Evolutionary conservation across 2,113 vertebrate genomes (phyloP).

Genomic region (Atlantisia rogersi): DNA sequence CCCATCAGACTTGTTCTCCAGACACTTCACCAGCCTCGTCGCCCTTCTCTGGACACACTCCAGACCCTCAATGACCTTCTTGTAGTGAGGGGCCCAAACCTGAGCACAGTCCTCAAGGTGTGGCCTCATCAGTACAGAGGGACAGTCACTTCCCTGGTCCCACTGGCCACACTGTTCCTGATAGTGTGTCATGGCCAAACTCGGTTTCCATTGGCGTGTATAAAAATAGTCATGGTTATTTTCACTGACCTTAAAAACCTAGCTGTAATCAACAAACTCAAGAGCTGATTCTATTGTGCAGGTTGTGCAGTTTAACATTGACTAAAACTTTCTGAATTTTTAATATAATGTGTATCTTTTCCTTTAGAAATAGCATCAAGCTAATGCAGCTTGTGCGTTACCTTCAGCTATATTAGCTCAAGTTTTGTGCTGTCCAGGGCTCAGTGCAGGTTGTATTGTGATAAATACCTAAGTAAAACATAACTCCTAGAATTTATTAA

Average conservation of each 20-base stretch:
- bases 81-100: no score
- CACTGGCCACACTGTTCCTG: no score
- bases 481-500: background rate
- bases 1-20: no score
- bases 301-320: background rate
- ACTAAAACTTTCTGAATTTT: background rate
- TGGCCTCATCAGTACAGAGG: no score
- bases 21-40: no score
- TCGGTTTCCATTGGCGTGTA: background rate
- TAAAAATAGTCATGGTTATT: background rate
- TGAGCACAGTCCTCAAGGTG: no score
- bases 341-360: accelerated
- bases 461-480: background rate
- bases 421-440: background rate
- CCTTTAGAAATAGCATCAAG: background rate
- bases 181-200: no score
- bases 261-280: background rate
- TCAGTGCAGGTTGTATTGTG: background rate
- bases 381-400: background rate
- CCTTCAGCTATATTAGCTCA: background rate
- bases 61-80: no score
- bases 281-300: background rate
- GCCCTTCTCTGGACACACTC: no score
- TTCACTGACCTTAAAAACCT: background rate
- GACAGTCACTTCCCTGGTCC: no score